phyloP scores from a whole-genome alignment of 2,888 invertebrate species.

The Xiphydria camelus region DNA sequence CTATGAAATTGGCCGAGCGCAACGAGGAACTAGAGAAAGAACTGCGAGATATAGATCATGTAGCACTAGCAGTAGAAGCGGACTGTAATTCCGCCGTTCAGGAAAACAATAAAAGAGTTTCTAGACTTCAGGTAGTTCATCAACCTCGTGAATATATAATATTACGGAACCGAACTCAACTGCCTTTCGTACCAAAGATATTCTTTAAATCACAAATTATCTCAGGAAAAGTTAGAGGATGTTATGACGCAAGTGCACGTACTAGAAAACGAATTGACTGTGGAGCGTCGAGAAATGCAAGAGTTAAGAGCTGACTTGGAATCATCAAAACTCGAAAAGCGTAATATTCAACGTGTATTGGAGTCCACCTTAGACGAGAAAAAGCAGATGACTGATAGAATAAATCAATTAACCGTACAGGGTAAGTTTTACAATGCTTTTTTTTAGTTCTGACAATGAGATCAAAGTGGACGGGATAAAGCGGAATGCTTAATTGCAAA shows the following conservation, averaged over 20 bases:
- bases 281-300: constrained; percentile 57
- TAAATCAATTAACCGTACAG: constrained; percentile 66
- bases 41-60: constrained; percentile 71
- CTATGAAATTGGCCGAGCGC: constrained; percentile 72
- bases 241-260: constrained; percentile 58
- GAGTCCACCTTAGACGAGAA: constrained; percentile 63
- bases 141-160: too few relatives aligned
- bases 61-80: constrained; percentile 75
- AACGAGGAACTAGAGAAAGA: constrained; percentile 73
- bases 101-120: constrained; percentile 62
- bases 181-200: too few relatives aligned
- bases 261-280: constrained; percentile 59
- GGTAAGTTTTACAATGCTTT: constrained; percentile 54
- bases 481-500: too few relatives aligned
- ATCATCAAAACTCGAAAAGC: constrained; percentile 62
- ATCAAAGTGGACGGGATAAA: too few relatives aligned
- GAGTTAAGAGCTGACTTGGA: constrained; percentile 59
- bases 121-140: constrained; percentile 54
- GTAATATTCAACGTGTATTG: constrained; percentile 63
- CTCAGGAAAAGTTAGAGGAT: constrained; percentile 60
- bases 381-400: constrained; percentile 61
- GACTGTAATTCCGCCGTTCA: constrained; percentile 74
- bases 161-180: too few relatives aligned
- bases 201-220: too few relatives aligned
- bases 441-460: too few relatives aligned